phyloP scores from a whole-genome alignment of 2,113 vertebrate genomes.

The Sebastes schlegelii region DNA sequence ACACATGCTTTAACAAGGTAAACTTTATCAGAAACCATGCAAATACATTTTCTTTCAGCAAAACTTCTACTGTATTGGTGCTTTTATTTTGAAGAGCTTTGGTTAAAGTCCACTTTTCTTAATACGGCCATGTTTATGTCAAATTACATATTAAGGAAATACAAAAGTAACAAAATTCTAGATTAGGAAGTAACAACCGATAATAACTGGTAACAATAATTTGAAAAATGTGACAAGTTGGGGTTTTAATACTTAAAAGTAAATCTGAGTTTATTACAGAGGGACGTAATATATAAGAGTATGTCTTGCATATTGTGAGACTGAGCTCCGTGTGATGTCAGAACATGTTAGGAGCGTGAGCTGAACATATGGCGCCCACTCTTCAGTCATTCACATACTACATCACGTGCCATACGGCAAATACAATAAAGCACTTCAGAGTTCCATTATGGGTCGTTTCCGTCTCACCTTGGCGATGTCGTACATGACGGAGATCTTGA shows the following conservation, averaged over 20 bases:
- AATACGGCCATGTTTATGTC: neutral
- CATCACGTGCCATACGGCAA: neutral
- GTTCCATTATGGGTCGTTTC: neutral
- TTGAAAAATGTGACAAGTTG: neutral
- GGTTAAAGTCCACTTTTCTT: neutral
- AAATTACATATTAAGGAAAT: neutral
- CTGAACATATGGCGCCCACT: neutral
- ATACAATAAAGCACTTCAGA: neutral
- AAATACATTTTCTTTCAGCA: neutral
- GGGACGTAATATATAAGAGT: neutral
- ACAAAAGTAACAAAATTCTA: neutral
- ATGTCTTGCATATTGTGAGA: neutral
- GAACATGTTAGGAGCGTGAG: neutral
- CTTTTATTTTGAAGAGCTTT: neutral
- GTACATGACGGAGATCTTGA: conserved; percentile 98
- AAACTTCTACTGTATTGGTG: too few species aligned
- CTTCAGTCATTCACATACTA: neutral
- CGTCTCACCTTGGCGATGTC: conserved; percentile 94
- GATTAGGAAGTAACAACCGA: too few species aligned
- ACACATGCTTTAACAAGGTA: too few species aligned
- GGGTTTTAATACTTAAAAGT: neutral
- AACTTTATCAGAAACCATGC: too few species aligned
- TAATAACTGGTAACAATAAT: neutral
- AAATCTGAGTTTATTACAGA: neutral
- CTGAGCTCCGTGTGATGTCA: neutral